phyloP scores from a whole-genome alignment of 1,140 invertebrate genomes.

The Calliphora vicina region DNA sequence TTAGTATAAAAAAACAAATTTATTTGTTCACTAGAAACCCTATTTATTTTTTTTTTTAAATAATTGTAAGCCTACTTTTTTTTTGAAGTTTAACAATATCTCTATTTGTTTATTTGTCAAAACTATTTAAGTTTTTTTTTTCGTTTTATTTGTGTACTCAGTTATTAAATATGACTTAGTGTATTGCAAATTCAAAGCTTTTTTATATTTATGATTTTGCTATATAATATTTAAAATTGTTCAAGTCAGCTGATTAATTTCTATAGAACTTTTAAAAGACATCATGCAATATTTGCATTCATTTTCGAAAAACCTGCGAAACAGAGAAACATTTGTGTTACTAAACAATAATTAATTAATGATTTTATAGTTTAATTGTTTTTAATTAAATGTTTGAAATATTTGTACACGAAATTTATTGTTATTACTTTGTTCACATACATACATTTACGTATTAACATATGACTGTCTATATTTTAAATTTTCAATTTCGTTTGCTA shows the following conservation, averaged over 20 bases:
- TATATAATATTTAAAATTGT: background rate
- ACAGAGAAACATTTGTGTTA: background rate
- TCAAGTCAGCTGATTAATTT: background rate
- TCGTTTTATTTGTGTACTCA: background rate
- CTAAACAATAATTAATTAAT: constrained; percentile 4
- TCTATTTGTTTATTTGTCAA: background rate
- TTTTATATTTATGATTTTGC: background rate
- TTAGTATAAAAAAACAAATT: too few species aligned
- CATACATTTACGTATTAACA: background rate
- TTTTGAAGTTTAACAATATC: too few species aligned
- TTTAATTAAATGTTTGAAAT: constrained; percentile 24
- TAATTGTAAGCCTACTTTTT: too few species aligned
- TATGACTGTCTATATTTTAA: too few species aligned
- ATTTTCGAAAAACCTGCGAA: background rate
- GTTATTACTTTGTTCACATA: background rate
- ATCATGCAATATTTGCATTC: constrained; percentile 29
- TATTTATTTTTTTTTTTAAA: background rate
- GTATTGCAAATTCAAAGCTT: background rate
- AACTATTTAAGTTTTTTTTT: too few species aligned
- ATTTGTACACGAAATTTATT: constrained; percentile 1
- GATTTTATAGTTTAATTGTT: constrained; percentile 23
- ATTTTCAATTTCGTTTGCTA: too few species aligned
- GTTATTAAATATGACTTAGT: background rate
- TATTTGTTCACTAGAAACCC: too few species aligned
- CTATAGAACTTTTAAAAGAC: background rate